These are phyloP conservation scores for Dicerorhinus sumatrensis DNA, from an alignment of 2,113 vertebrate genomes.

Conservation along the genomic window DNA sequence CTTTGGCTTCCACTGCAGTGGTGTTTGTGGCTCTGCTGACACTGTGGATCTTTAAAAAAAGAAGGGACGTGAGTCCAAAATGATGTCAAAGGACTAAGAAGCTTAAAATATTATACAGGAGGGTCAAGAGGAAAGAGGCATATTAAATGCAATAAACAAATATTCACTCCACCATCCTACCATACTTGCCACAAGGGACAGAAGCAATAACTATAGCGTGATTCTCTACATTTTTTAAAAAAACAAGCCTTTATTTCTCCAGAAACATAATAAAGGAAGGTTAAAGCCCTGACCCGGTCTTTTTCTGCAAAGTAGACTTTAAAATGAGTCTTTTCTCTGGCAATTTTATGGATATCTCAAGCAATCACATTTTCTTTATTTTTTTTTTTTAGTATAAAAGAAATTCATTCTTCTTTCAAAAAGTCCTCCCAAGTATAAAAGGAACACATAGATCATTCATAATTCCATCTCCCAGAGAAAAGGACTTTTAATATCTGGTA, in stretches of 20 bases:
- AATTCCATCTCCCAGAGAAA: background rate
- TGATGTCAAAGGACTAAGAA: background rate
- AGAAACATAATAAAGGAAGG: background rate
- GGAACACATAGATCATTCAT: background rate
- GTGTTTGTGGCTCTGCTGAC: background rate
- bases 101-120: background rate
- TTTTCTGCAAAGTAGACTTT: background rate
- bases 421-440: conserved; percentile 41
- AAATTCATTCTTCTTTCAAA: conserved; percentile 57
- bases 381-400: conserved; percentile 22
- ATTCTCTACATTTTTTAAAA: background rate
- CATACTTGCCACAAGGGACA: background rate
- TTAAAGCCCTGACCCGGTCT: background rate
- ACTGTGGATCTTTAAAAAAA: background rate
- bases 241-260: conserved; percentile 14
- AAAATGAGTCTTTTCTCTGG: conserved; percentile 4
- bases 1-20: background rate
- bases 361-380: conserved; percentile 27
- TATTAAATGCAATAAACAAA: conserved; percentile 46
- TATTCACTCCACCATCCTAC: background rate
- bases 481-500: background rate
- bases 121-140: background rate
- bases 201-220: background rate
- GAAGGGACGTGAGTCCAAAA: background rate
- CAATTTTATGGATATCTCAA: conserved; percentile 6